A percentile compares a stretch with the other conserved stretches of the same genome.
phyloP scores from a whole-genome alignment of 2,888 invertebrate species.

The Synanthedon vespiformis region DNA sequence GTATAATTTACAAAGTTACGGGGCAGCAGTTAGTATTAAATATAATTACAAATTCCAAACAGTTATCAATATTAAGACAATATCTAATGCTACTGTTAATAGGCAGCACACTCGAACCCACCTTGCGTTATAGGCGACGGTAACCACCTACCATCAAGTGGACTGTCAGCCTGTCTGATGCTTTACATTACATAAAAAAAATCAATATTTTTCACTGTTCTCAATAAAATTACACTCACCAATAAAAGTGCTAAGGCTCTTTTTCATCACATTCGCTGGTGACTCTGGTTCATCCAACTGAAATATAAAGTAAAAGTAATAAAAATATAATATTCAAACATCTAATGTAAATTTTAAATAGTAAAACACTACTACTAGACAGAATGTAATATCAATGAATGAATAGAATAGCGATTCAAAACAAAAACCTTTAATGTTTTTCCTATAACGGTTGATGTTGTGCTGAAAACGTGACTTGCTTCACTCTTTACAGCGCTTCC shows the following conservation, averaged over 20 bases:
- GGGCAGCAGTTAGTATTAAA: no score
- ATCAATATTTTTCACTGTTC: not conserved
- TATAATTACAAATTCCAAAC: no score
- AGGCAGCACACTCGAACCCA: no score
- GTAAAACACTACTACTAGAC: no score
- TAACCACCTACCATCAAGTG: no score
- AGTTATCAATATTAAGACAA: no score
- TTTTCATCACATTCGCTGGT: constrained; percentile 78
- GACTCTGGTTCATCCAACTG: constrained; percentile 79
- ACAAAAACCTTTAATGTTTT: constrained; percentile 74
- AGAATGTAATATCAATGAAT: not conserved
- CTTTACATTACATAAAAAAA: not conserved
- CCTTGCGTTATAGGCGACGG: no score
- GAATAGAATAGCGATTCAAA: not conserved
- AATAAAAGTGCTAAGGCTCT: constrained; percentile 78
- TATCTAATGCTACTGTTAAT: no score
- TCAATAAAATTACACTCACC: constrained; percentile 43
- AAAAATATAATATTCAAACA: constrained; percentile 1
- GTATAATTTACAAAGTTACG: no score
- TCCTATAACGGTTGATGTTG: constrained; percentile 75
- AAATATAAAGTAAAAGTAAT: constrained; percentile 14
- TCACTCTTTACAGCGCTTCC: constrained; percentile 78
- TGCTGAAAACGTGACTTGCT: constrained; percentile 74
- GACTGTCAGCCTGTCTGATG: not conserved
- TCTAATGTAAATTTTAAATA: not conserved